Conservation (phyloP, 35 echinoderm and acorn worm genomes). For the Acanthaster planci region DNA sequence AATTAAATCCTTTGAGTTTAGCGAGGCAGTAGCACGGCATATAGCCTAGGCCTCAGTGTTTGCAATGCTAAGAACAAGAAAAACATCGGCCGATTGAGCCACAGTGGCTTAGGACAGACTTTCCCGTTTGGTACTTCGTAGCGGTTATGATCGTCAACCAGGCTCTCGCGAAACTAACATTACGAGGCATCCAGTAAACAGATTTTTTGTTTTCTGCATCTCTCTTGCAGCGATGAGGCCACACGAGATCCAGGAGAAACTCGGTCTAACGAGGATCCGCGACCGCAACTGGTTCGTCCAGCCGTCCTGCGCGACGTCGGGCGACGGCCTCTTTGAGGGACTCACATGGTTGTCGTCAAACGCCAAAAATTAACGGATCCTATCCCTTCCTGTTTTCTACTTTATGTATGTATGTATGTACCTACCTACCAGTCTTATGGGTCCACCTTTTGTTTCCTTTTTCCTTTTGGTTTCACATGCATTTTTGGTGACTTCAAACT, state of each 20-base stretch:
- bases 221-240: slow-evolving; percentile 89
- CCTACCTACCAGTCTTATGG: not conserved
- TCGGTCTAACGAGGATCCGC: slow-evolving; percentile 85
- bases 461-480: not conserved
- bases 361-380: slow-evolving; percentile 76
- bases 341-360: slow-evolving; percentile 95
- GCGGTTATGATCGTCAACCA: too few relatives aligned
- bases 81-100: too few relatives aligned
- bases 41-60: too few relatives aligned
- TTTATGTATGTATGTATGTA: slow-evolving; percentile 15
- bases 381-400: slow-evolving; percentile 26
- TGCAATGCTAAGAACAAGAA: too few relatives aligned
- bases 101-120: too few relatives aligned
- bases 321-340: slow-evolving; percentile 90
- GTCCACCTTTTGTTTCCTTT: slow-evolving; percentile 3
- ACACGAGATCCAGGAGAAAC: slow-evolving; percentile 94
- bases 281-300: slow-evolving; percentile 99
- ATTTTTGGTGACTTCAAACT: not conserved
- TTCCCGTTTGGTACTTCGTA: too few relatives aligned
- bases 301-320: slow-evolving; percentile 95
- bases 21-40: too few relatives aligned
- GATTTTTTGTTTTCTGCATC: not conserved
- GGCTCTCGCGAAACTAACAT: too few relatives aligned
- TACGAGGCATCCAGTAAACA: not conserved
- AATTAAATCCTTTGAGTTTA: too few relatives aligned